Base-by-base conservation (phyloP, 2,888 invertebrate genomes). In the Leucoma salicis region DNA sequence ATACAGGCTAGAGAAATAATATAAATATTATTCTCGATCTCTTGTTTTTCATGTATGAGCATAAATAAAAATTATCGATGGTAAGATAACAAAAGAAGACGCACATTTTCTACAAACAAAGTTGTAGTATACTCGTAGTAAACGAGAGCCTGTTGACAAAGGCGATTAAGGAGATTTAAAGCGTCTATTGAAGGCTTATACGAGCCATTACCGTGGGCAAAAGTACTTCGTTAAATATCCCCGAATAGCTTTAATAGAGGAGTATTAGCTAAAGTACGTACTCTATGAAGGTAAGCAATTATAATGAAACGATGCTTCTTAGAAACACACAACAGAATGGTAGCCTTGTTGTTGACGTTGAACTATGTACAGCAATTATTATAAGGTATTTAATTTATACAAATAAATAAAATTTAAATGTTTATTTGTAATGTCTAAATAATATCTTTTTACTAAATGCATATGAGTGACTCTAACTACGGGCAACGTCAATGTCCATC, bases 111-210 rank as follows among this genome's bases (percentile, higher is more conserved):
- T 21, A 21, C 5, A 21, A 21, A 21, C 21, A 21, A 18, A 27
- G 12, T 34, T 31, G 31, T n/a, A 32, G 29, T 27, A 35, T 35
- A 46, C 39, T 34, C 25, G 31, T n/a, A 32, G 29, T 27, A 35
- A 37, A 46, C 39, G 50, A 25, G 34, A 34, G 27, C 27, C 35
- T 63, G 70, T 63, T 59, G 52, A 48, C 49, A 60, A 69, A 75
- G 60, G 65, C 60, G 77, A 74, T 78, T 77, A 78, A 53, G 46
- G 60, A 51, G 61, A 66, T 63, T 62, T 64, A 39, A 51, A 50
- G 53, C 57, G 64, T 51, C 59, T 66, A 68, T 69, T 70, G 66
- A 32, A 51, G 39, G 56, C 64, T 63, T 66, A 64, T 40, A 48
- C 49, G 52, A 57, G 55, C 58, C 60, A 59, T 54, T 42, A 39